Conservation (phyloP, 2,888 invertebrate genomes). For the Watsonalla cultraria region DNA sequence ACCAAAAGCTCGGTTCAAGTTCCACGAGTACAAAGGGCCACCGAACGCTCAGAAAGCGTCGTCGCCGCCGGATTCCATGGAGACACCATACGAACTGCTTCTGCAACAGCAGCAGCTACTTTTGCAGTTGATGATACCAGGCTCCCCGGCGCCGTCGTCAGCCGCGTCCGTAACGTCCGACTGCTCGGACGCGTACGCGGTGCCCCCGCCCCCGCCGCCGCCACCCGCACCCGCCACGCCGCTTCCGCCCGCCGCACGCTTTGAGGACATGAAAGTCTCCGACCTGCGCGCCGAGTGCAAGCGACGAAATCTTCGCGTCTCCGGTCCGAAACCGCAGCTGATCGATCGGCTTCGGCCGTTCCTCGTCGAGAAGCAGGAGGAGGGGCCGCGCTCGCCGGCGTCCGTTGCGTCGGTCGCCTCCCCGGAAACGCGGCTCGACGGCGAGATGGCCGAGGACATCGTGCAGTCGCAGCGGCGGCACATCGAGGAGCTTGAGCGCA, state of each 20-base stretch:
- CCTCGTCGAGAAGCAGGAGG: constrained; percentile 69
- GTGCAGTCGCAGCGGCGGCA: constrained; percentile 89
- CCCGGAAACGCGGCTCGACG: constrained; percentile 49
- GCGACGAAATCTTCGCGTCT: constrained; percentile 94
- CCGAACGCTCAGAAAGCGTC: constrained; percentile 91
- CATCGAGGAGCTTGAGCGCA: constrained; percentile 92
- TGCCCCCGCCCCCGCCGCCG: constrained; percentile 74
- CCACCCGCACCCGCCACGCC: constrained; percentile 59
- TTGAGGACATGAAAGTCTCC: constrained; percentile 97
- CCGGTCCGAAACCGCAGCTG: constrained; percentile 96
- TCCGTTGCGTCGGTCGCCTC: constrained; percentile 47
- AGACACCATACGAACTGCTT: constrained; percentile 94
- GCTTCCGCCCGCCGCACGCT: constrained; percentile 76
- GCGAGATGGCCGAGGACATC: constrained; percentile 82
- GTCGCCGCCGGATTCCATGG: constrained; percentile 76
- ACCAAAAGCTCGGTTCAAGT: constrained; percentile 86
- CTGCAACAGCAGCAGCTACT: constrained; percentile 96
- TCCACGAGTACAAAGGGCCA: constrained; percentile 93
- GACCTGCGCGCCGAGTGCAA: constrained; percentile 97
- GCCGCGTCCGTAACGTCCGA: constrained; percentile 58
- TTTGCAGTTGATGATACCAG: constrained; percentile 89
- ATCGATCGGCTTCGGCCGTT: constrained; percentile 93
- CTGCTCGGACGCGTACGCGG: constrained; percentile 52
- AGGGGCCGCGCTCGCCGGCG: constrained; percentile 66
- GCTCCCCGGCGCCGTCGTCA: constrained; percentile 73